Evolutionary conservation across 1,140 invertebrate genomes (phyloP).

Genomic region (Camponotus floridanus): DNA sequence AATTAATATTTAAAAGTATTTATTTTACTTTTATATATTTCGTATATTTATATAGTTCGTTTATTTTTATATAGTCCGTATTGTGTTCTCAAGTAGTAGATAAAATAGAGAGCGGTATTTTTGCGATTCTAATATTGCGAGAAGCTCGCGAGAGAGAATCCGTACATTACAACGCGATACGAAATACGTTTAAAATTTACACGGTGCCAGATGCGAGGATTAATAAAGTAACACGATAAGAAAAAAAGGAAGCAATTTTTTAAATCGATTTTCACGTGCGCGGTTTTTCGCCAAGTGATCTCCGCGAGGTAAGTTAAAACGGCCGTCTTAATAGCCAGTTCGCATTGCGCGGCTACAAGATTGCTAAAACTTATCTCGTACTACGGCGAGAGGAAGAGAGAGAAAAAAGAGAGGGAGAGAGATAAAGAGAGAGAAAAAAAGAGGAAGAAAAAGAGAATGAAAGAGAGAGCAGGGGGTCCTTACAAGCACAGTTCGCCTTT

Average conservation of each 20-base stretch:
- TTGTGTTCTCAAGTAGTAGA: too few species aligned
- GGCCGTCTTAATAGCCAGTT: constrained; percentile 44
- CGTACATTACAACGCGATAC: neutral
- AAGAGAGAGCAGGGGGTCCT: neutral
- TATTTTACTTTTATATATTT: too few species aligned
- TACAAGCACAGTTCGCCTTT: constrained; percentile 42
- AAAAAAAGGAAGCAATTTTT: constrained; percentile 26
- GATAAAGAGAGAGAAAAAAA: too few species aligned
- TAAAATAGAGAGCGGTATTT: too few species aligned
- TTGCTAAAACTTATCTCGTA: constrained; percentile 40
- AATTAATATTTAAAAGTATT: too few species aligned
- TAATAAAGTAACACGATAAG: constrained; percentile 17
- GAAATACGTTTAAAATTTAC: neutral
- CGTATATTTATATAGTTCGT: too few species aligned
- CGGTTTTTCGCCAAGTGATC: constrained; percentile 6
- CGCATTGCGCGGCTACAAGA: constrained; percentile 26
- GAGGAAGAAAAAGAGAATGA: too few species aligned
- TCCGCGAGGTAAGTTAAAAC: constrained; percentile 21
- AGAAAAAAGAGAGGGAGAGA: neutral
- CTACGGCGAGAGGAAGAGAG: neutral
- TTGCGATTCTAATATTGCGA: neutral
- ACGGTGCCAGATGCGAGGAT: neutral
- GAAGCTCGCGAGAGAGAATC: neutral
- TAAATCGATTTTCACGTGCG: constrained; percentile 34
- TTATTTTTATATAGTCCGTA: too few species aligned